Percentiles rank a stretch among this genome's conserved stretches.
phyloP scores from a whole-genome alignment of 1,140 invertebrate genomes.

The Arion vulgaris region DNA sequence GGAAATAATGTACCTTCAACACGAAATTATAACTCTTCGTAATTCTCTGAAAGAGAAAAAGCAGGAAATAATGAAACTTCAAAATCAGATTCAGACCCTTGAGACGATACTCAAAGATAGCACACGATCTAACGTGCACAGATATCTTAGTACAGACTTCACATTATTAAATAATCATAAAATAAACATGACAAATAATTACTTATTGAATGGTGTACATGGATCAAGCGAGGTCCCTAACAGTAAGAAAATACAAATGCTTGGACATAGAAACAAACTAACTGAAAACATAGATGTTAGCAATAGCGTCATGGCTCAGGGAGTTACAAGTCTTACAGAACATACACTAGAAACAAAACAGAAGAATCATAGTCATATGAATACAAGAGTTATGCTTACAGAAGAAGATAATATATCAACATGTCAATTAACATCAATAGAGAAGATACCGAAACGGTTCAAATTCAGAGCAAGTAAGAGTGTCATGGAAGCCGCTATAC shows the following conservation, averaged over 20 bases:
- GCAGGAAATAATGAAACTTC: neutral
- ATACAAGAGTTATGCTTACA: neutral
- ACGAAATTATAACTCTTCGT: too few relatives aligned
- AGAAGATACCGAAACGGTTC: neutral
- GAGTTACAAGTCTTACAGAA: too few relatives aligned
- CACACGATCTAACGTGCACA: neutral
- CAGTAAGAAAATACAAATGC: too few relatives aligned
- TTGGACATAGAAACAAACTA: neutral
- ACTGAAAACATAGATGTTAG: neutral
- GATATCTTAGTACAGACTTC: slow-evolving; percentile 15
- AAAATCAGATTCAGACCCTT: neutral
- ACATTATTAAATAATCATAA: neutral
- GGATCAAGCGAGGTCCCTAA: neutral
- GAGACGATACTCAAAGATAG: neutral
- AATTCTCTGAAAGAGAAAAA: neutral
- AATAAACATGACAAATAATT: neutral
- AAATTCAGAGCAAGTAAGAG: neutral
- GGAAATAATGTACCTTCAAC: too few relatives aligned
- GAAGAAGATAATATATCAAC: neutral
- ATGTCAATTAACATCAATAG: neutral
- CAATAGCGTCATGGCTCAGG: too few relatives aligned
- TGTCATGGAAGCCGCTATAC: neutral
- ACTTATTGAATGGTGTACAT: neutral
- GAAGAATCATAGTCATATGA: neutral
- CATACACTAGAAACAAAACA: too few relatives aligned